Conservation (phyloP, 2,888 invertebrate genomes). For the Ptychoptera contaminata region DNA sequence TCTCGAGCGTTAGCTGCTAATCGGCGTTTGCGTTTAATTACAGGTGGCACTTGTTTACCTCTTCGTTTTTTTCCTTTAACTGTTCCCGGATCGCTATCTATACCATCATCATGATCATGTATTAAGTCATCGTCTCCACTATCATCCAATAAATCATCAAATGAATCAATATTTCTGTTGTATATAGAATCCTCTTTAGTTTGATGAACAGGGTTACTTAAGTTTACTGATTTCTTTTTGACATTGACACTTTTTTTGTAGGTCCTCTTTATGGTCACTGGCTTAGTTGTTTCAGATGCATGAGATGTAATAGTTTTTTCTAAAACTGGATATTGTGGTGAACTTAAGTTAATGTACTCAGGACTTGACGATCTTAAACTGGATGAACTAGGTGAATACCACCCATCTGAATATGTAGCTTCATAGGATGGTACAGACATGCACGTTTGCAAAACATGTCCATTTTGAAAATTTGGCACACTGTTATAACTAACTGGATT, state of each 20-base stretch:
- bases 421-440: slow-evolving; percentile 2
- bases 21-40: slow-evolving; percentile 65
- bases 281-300: background rate
- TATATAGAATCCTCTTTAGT: too few relatives aligned
- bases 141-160: too few relatives aligned
- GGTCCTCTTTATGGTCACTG: slow-evolving; percentile 3
- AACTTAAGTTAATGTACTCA: slow-evolving; percentile 27
- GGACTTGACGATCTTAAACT: slow-evolving; percentile 31
- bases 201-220: background rate
- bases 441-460: too few relatives aligned
- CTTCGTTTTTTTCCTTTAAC: slow-evolving; percentile 35
- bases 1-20: slow-evolving; percentile 89
- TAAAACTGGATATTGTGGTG: slow-evolving; percentile 1
- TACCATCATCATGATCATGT: background rate
- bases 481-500: too few relatives aligned
- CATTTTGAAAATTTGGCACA: too few relatives aligned
- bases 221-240: slow-evolving; percentile 1
- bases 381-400: slow-evolving; percentile 29
- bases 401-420: slow-evolving; percentile 28
- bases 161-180: too few relatives aligned
- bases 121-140: background rate
- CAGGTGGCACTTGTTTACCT: slow-evolving; percentile 56
- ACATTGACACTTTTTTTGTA: background rate
- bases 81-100: background rate
- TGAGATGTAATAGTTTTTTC: too few relatives aligned